Conservation (phyloP, 2,113 vertebrate genomes). For the Erpornis zantholeuca region DNA sequence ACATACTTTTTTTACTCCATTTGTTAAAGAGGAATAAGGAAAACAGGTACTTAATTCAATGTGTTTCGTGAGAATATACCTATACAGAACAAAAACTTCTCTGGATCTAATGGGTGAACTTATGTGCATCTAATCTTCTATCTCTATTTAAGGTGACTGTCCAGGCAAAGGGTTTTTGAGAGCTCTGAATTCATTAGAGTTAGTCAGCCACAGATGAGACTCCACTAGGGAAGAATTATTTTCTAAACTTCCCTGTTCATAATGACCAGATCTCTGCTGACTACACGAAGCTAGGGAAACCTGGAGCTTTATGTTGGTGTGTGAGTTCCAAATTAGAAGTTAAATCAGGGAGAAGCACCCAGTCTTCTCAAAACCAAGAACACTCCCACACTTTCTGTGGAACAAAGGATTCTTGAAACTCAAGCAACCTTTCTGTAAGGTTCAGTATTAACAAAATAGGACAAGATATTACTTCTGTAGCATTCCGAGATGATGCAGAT, state of each 20-base stretch:
- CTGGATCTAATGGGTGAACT: background rate
- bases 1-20: background rate
- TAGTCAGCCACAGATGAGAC: background rate
- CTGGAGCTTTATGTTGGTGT: background rate
- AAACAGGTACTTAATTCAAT: background rate
- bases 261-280: background rate
- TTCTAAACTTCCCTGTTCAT: background rate
- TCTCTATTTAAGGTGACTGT: background rate
- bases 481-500: background rate
- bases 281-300: background rate
- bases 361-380: background rate
- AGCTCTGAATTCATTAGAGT: background rate
- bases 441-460: background rate
- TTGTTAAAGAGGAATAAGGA: background rate
- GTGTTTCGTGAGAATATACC: background rate
- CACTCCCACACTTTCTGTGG: background rate
- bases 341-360: background rate
- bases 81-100: background rate
- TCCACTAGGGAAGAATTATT: background rate
- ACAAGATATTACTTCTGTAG: background rate
- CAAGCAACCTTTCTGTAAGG: background rate
- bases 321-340: accelerated
- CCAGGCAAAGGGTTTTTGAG: background rate
- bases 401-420: background rate
- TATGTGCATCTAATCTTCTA: background rate